Conservation (phyloP, 1,140 invertebrate species). For the Brachionus sp. region DNA sequence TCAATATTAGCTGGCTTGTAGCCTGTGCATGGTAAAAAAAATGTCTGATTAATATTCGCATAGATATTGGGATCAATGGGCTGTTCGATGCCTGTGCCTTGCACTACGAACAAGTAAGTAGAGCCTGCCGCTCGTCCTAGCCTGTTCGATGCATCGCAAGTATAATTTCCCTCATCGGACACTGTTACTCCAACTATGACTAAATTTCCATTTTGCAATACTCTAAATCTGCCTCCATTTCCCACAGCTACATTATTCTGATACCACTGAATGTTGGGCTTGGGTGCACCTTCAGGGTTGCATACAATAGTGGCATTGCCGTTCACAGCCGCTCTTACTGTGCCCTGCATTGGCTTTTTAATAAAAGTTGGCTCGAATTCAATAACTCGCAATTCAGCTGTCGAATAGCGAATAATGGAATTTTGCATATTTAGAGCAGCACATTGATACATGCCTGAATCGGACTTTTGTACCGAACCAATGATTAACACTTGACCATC, state of each 20-base stretch:
- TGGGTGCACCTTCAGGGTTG: slow-evolving; percentile 87
- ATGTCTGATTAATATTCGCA: slow-evolving; percentile 41
- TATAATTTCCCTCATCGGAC: slow-evolving; percentile 56
- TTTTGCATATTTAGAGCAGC: slow-evolving; percentile 82
- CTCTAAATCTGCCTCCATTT: slow-evolving; percentile 10
- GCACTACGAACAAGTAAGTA: slow-evolving; percentile 33
- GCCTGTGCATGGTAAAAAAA: slow-evolving; percentile 32
- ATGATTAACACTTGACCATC: slow-evolving; percentile 24
- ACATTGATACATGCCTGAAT: slow-evolving; percentile 95
- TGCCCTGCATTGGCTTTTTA: slow-evolving; percentile 78
- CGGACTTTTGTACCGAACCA: slow-evolving; percentile 68
- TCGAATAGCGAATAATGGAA: slow-evolving; percentile 69
- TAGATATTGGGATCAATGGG: slow-evolving; percentile 14
- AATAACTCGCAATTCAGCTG: slow-evolving; percentile 77
- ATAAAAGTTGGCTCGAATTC: slow-evolving; percentile 78
- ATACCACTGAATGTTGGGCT: slow-evolving; percentile 60
- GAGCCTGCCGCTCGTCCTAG: slow-evolving; percentile 49
- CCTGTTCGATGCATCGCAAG: slow-evolving; percentile 55
- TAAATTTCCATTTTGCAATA: slow-evolving; percentile 52
- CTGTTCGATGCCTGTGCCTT: slow-evolving; percentile 28
- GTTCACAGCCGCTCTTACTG: slow-evolving; percentile 81
- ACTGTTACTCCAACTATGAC: slow-evolving; percentile 50
- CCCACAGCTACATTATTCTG: slow-evolving; percentile 18
- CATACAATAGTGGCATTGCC: slow-evolving; percentile 87
- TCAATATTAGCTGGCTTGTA: slow-evolving; percentile 20